Conservation (phyloP, 2,888 invertebrate genomes). For the Caenorhabditis sinica region DNA sequence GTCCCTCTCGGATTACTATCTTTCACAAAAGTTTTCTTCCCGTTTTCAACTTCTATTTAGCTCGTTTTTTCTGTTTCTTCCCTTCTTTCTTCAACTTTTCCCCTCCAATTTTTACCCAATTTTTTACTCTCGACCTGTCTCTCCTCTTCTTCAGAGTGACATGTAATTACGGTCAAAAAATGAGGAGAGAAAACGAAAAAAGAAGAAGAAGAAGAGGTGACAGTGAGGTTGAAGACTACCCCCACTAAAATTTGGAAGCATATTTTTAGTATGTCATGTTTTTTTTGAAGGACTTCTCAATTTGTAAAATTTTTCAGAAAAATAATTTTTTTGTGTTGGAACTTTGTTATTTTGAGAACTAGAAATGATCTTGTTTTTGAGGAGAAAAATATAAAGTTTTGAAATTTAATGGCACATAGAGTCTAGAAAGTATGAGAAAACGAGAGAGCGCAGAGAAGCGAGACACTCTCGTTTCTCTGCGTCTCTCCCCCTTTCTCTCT, state of each 20-base stretch:
- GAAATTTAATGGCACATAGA: too few species aligned
- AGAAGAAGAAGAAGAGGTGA: conserved; percentile 15
- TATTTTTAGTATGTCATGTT: conserved; percentile 28
- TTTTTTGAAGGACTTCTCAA: conserved; percentile 18
- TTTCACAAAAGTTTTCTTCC: neutral
- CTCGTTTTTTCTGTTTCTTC: neutral
- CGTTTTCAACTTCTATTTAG: neutral
- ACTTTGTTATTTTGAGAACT: conserved; percentile 8
- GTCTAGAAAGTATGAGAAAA: too few species aligned
- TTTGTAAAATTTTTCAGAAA: neutral
- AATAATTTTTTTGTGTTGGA: neutral
- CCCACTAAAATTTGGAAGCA: conserved; percentile 15
- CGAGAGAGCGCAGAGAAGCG: neutral
- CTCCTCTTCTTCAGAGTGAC: conserved; percentile 37
- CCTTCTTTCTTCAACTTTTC: neutral
- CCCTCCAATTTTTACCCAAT: conserved; percentile 9
- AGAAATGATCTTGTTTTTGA: neutral
- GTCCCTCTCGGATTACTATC: conserved; percentile 5
- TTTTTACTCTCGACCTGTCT: conserved; percentile 46
- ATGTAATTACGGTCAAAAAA: conserved; percentile 55
- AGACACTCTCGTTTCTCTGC: conserved; percentile 18
- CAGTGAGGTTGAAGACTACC: conserved; percentile 45
- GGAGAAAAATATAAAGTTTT: neutral
- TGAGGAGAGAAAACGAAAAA: neutral
- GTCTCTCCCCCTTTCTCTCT: neutral